These are phyloP conservation scores for Diorhabda elongata DNA, from an alignment of 1,140 invertebrate species.

Conservation along the genomic window DNA sequence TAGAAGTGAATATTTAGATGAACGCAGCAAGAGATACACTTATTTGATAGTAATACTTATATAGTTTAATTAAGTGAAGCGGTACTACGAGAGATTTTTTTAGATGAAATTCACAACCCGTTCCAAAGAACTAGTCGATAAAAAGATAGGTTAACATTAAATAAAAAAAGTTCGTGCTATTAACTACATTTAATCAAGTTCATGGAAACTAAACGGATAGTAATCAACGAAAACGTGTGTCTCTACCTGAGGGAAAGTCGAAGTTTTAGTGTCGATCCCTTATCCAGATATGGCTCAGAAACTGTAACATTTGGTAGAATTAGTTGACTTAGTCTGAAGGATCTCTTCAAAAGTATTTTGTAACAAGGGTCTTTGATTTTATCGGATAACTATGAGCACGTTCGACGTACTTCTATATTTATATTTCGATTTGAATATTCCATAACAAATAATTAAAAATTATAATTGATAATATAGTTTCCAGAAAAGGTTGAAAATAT, in stretches of 20 bases:
- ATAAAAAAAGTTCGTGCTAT: background rate
- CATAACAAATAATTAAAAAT: too few relatives aligned
- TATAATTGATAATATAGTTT: too few relatives aligned
- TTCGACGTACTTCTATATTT: background rate
- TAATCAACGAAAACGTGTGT: conserved; percentile 2
- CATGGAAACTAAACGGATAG: background rate
- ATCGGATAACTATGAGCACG: conserved; percentile 25
- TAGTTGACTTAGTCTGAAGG: conserved; percentile 23
- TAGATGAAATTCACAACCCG: too few relatives aligned
- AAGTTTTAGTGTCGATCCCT: conserved; percentile 9
- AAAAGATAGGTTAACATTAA: background rate
- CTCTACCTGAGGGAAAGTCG: background rate
- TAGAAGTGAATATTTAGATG: too few relatives aligned
- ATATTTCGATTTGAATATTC: too few relatives aligned
- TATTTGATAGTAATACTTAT: too few relatives aligned
- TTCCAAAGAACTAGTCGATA: too few relatives aligned
- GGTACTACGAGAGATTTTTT: too few relatives aligned
- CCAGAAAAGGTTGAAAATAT: too few relatives aligned
- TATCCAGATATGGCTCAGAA: conserved; percentile 21
- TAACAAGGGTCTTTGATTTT: conserved; percentile 25
- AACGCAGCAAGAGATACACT: too few relatives aligned
- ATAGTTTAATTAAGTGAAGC: too few relatives aligned
- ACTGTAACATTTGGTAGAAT: conserved; percentile 24
- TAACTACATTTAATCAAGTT: background rate
- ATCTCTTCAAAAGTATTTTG: conserved; percentile 30